Conservation (phyloP, 2,888 invertebrate species). For the Tortricodes alternella region DNA sequence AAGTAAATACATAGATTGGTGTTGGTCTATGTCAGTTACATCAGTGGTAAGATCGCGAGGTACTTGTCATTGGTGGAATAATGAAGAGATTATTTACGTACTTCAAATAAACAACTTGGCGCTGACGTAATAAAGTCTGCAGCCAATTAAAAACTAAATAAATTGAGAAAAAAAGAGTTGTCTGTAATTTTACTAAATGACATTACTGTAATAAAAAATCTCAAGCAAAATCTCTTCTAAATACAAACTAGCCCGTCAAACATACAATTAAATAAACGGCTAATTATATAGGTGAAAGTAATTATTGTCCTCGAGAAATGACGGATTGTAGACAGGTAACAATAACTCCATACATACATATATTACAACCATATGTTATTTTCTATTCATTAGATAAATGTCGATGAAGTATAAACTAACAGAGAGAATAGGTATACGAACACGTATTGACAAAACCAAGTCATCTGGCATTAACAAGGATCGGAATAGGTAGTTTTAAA, state of each 20-base stretch:
- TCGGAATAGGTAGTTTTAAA: too few species aligned
- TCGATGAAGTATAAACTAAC: too few species aligned
- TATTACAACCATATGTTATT: too few species aligned
- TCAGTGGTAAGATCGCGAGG: constrained; percentile 52
- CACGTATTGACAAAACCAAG: too few species aligned
- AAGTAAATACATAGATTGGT: constrained; percentile 61
- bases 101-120: too few species aligned
- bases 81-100: neutral
- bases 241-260: constrained; percentile 3
- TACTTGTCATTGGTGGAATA: neutral
- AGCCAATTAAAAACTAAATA: too few species aligned
- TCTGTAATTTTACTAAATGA: neutral
- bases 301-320: constrained; percentile 27
- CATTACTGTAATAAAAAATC: constrained; percentile 3
- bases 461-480: too few species aligned
- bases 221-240: constrained; percentile 11
- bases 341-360: constrained; percentile 5
- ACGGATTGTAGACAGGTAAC: neutral
- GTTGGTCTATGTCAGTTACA: constrained; percentile 58
- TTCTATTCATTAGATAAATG: too few species aligned
- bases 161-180: too few species aligned
- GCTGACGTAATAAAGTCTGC: too few species aligned
- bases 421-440: too few species aligned
- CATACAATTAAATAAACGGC: neutral
- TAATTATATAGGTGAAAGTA: constrained; percentile 14